Evolutionary conservation across 2,113 vertebrate genomes (phyloP).

Genomic region (Gyps fulvus): DNA sequence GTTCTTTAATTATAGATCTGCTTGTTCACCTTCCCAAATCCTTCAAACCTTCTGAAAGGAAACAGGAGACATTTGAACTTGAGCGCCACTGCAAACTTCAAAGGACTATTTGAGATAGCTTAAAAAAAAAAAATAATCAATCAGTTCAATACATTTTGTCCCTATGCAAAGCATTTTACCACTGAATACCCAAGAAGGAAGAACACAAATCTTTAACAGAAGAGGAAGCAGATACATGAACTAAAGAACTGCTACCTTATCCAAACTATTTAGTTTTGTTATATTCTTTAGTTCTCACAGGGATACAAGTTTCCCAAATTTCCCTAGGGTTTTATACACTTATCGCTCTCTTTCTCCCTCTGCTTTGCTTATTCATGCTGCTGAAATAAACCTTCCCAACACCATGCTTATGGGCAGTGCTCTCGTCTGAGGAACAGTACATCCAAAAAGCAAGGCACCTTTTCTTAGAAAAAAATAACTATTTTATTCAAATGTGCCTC

Average conservation of each 20-base stretch:
- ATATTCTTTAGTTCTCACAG: neutral
- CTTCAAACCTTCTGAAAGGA: constrained; percentile 45
- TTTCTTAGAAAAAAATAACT: neutral
- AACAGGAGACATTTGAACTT: constrained; percentile 67
- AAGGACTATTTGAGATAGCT: constrained; percentile 41
- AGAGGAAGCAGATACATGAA: neutral
- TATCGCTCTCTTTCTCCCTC: neutral
- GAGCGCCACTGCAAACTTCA: constrained; percentile 28
- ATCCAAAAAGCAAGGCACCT: neutral
- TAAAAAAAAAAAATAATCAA: neutral
- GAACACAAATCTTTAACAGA: neutral
- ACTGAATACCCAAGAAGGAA: neutral
- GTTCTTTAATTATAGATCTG: constrained; percentile 70
- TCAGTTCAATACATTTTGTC: neutral
- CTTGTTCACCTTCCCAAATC: constrained; percentile 69
- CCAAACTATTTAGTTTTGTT: neutral
- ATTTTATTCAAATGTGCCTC: neutral
- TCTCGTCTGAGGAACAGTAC: neutral
- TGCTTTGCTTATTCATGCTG: neutral
- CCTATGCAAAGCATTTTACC: neutral
- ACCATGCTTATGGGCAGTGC: neutral
- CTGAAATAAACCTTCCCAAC: neutral
- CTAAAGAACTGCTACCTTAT: neutral
- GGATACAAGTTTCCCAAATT: neutral
- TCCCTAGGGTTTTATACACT: neutral